Percentiles rank a stretch among this genome's conserved stretches.
Evolutionary conservation across 2,797 vertebrate genomes (phyloP).

Genomic region (Bothrops alternatus): DNA sequence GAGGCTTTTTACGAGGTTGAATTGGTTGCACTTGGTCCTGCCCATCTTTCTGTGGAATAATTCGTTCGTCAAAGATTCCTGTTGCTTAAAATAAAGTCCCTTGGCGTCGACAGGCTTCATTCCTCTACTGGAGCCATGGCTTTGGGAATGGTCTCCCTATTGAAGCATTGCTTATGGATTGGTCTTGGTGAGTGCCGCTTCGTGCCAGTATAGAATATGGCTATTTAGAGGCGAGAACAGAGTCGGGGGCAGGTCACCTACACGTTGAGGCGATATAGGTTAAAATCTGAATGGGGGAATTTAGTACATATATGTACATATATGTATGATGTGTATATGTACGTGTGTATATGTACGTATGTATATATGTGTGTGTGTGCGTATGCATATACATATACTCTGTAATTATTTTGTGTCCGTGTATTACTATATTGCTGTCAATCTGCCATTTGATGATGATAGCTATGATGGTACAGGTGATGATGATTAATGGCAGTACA

Average conservation of each 20-base stretch:
- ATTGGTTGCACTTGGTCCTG: background rate
- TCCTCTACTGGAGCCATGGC: background rate
- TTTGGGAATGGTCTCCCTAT: constrained; percentile 24
- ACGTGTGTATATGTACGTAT: no score
- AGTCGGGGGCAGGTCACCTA: background rate
- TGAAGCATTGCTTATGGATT: constrained; percentile 54
- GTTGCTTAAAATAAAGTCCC: background rate
- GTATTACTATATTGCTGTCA: background rate
- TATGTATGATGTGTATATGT: no score
- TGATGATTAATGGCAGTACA: background rate
- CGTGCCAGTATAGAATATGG: background rate
- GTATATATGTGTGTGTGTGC: no score
- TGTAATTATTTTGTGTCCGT: background rate
- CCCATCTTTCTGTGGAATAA: background rate
- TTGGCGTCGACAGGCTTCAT: background rate
- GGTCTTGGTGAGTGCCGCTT: constrained; percentile 53
- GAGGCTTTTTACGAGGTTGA: background rate
- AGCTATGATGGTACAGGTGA: background rate
- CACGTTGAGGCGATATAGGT: background rate
- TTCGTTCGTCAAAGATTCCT: background rate
- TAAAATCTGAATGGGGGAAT: background rate
- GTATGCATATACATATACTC: background rate
- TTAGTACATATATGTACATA: background rate
- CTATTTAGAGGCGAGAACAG: background rate
- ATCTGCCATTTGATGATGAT: background rate